These are phyloP conservation scores for Muricea muricata DNA, from an alignment of 92 coral and sea anemone species.

Conservation along the genomic window DNA sequence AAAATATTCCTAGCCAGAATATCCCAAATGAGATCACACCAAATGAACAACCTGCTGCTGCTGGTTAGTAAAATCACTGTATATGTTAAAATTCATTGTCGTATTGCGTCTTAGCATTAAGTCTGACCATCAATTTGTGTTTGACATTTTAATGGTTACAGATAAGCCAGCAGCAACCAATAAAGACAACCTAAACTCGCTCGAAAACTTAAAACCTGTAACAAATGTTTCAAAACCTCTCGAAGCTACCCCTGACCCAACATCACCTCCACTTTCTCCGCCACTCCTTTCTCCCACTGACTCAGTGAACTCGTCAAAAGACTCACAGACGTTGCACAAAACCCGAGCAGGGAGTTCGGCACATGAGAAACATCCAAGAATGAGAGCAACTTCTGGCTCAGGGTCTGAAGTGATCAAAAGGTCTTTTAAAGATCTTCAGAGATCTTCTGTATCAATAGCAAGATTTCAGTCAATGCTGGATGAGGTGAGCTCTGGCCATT, in stretches of 20 bases:
- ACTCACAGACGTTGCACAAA: conserved; percentile 9
- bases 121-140: background rate
- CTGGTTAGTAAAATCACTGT: too few species aligned
- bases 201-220: conserved; percentile 14
- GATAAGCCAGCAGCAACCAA: background rate
- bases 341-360: conserved; percentile 19
- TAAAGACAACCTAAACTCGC: background rate
- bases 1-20: too few species aligned
- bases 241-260: conserved; percentile 19
- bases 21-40: too few species aligned
- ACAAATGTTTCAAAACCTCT: background rate
- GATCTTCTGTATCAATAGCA: conserved; percentile 90
- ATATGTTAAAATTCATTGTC: too few species aligned
- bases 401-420: conserved; percentile 84
- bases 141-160: background rate
- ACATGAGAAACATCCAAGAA: conserved; percentile 46
- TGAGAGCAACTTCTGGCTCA: conserved; percentile 70
- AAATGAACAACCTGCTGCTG: too few species aligned
- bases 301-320: conserved; percentile 19
- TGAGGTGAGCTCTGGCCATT: conserved; percentile 67
- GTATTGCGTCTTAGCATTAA: too few species aligned
- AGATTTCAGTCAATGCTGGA: conserved; percentile 88
- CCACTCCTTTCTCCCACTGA: conserved; percentile 34
- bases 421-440: conserved; percentile 82
- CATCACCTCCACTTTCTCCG: conserved; percentile 34